Conservation (phyloP, 1,140 invertebrate genomes). For the Bombus breviceps region DNA sequence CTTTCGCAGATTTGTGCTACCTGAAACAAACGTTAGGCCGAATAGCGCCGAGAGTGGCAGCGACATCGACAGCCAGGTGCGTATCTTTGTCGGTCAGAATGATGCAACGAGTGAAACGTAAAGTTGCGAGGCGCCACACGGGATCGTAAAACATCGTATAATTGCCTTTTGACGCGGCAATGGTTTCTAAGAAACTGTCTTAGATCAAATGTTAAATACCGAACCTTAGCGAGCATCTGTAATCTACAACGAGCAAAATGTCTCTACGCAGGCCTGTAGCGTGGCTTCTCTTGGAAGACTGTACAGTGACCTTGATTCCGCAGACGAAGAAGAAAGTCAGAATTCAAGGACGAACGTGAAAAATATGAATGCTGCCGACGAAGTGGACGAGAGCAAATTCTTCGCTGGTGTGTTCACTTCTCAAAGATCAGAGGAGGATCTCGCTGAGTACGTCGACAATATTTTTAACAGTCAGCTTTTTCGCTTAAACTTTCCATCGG, state of each 20-base stretch:
- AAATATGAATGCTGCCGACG: constrained; percentile 54
- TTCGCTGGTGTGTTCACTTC: constrained; percentile 77
- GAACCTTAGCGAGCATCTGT: not conserved
- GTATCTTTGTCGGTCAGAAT: constrained; percentile 31
- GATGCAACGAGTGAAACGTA: constrained; percentile 21
- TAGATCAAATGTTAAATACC: not conserved
- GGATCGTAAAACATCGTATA: not conserved
- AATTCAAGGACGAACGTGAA: constrained; percentile 63
- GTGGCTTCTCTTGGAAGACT: constrained; percentile 67
- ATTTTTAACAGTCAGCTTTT: not conserved
- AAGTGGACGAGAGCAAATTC: constrained; percentile 76
- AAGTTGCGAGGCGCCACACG: not conserved
- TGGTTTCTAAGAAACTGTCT: not conserved
- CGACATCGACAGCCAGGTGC: constrained; percentile 77
- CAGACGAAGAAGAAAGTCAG: constrained; percentile 71
- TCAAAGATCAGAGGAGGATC: constrained; percentile 75
- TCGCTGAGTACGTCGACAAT: constrained; percentile 63
- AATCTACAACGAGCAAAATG: not conserved
- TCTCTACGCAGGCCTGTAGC: constrained; percentile 70
- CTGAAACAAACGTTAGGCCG: constrained; percentile 69
- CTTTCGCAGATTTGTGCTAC: constrained; percentile 72
- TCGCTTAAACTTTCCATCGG: not conserved
- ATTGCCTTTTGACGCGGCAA: not conserved
- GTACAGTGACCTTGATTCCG: constrained; percentile 75
- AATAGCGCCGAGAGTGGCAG: constrained; percentile 77